Evolutionary conservation across 1,140 invertebrate genomes (phyloP).

Genomic region (Pristionchus pacificus): DNA sequence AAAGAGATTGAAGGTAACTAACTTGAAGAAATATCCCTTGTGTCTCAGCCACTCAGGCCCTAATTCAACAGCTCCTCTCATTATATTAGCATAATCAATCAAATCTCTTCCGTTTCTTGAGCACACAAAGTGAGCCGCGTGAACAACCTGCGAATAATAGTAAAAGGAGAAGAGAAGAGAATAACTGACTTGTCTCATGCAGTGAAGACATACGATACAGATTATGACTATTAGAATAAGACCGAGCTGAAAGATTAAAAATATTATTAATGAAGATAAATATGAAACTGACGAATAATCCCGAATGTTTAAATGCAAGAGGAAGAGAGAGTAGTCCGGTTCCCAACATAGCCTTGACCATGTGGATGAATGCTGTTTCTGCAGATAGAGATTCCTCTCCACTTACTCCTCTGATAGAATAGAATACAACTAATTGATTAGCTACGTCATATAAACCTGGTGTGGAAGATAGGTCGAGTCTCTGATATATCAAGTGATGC

Average conservation of each 20-base stretch:
- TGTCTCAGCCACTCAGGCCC: conserved; percentile 47
- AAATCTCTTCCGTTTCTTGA: conserved; percentile 51
- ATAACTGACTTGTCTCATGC: conserved; percentile 35
- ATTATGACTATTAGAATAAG: conserved; percentile 48
- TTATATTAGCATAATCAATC: conserved; percentile 53
- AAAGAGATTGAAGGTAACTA: conserved; percentile 3
- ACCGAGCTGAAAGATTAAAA: conserved; percentile 44
- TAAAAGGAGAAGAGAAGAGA: neutral
- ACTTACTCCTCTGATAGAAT: neutral
- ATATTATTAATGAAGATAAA: neutral
- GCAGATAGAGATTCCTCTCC: conserved; percentile 6
- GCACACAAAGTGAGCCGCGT: conserved; percentile 47
- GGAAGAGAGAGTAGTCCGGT: conserved; percentile 53
- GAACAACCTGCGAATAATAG: conserved; percentile 34
- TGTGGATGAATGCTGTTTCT: conserved; percentile 51
- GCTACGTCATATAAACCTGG: neutral
- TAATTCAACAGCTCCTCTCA: conserved; percentile 50
- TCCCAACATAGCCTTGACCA: conserved; percentile 56
- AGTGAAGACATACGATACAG: conserved; percentile 49
- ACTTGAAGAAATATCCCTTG: conserved; percentile 52
- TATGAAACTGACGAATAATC: conserved; percentile 43
- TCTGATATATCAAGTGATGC: neutral
- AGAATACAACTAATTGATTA: neutral
- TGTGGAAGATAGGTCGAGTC: neutral
- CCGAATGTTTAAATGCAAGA: conserved; percentile 53